Percentiles rank a stretch among this genome's conserved stretches.
Conservation (phyloP, 1,140 invertebrate species). For the Periplaneta americana region DNA sequence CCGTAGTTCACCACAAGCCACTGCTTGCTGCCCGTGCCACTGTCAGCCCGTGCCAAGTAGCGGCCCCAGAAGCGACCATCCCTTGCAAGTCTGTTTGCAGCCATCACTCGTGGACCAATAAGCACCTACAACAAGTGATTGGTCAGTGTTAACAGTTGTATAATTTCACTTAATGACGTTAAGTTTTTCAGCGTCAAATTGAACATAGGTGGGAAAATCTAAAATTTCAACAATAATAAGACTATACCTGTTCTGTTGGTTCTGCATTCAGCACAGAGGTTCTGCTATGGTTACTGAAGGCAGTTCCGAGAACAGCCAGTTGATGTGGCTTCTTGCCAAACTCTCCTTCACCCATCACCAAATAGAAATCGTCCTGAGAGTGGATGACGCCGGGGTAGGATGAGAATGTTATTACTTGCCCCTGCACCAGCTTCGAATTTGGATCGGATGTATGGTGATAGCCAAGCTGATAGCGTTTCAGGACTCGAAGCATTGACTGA, state of each 20-base stretch:
- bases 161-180: too few relatives aligned
- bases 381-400: conserved; percentile 83
- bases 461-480: conserved; percentile 84
- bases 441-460: conserved; percentile 53
- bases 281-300: conserved; percentile 14
- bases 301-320: conserved; percentile 8
- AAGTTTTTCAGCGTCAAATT: neutral
- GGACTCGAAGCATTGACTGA: conserved; percentile 77
- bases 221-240: neutral
- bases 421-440: conserved; percentile 50
- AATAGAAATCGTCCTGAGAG: conserved; percentile 86
- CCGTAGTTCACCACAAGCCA: conserved; percentile 75
- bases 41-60: conserved; percentile 58
- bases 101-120: conserved; percentile 73
- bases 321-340: neutral
- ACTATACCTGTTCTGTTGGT: neutral
- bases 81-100: conserved; percentile 75
- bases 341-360: conserved; percentile 34
- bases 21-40: conserved; percentile 82
- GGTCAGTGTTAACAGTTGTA: too few relatives aligned
- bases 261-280: neutral
- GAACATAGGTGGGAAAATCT: too few relatives aligned
- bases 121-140: conserved; percentile 47
- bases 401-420: conserved; percentile 67
- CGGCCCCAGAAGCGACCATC: conserved; percentile 66